Evolutionary conservation across 2,113 vertebrate species (phyloP), one percentile per base, ranked within the genome.

Genomic region (Pseudorasbora parva): DNA sequence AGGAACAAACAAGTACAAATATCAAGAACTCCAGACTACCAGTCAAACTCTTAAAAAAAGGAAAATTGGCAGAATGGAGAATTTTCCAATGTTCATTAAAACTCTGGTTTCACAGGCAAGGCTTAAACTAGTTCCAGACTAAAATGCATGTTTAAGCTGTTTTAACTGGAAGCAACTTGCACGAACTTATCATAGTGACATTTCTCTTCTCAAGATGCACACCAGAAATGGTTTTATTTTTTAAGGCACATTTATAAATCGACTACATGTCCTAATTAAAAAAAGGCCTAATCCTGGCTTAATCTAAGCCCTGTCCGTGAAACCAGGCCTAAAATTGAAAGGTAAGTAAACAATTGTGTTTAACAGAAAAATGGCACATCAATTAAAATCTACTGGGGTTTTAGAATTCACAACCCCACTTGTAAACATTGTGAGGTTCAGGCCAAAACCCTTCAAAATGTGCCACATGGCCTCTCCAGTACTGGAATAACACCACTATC

Each of bases 281-380:
- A 1, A 1, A 37, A 7, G 37, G 37, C 37, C 37, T 37, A 7
- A 37, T 37, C 37, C 5, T 37, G 33, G 5, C 33, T 37, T 37
- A 37, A 37, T 37, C 33, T 5, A 37, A 37, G 47, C 47, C 14
- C 15, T 49, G 47, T 49, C 47, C 15, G 47, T 49, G 47, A 49
- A 49, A 49, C 4, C 47, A 15, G 14, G 47, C 14, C 14, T 49
- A 49, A 5, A 14, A 74, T 1, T 74, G 8, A 49, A 51, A 19
- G 0, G 7, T 45, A 8, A 64, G 62, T 64, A 64, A 64, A 74
- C 23, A 33, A n/a, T 56, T n/a, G 49, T 74, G 23, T 37, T 76
- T 56, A 17, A 54, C 49, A 23, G 54, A 33, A 77, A 21, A 59
- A 60, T 78, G 56, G 76, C 33, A 78, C 12, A 78, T 60, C 9